Base-by-base conservation (phyloP, 2,113 vertebrate species). In the Coracopsis vasa region DNA sequence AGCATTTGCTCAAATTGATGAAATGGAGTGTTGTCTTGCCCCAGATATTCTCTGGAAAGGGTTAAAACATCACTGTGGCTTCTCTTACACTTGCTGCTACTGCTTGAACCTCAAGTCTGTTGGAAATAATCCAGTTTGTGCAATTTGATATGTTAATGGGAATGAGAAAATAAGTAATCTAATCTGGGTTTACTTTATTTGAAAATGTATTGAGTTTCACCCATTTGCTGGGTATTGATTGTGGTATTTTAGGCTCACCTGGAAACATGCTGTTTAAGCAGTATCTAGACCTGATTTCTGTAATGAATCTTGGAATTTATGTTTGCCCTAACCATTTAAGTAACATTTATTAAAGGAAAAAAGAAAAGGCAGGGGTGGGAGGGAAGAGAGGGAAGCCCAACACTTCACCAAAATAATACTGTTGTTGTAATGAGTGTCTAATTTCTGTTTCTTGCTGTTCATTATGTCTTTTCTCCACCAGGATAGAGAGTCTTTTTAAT, bases 391-490 rank as follows among this genome's bases (percentile, higher is more conserved):
- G n/a, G 51, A 48, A 58, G 21, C 53, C 39, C 45, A 13, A 4
- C 4, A 27, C 28, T 88, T 90, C 53, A 73, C 53, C 41, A 56
- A 80, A 94, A 80, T 35, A 33, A 33, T 44, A 37, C 25, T 23
- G 39, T 75, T 74, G 39, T 70, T 91, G 31, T 60, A 53, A 50
- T 23, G 41, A 53, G n/a, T 33, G 7, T 84, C 64, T 58, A 7
- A 78, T 88, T 92, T 67, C 48, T 91, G 0, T 42, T 80, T 80
- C 81, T 92, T 80, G 37, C 35, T 89, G 16, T 71, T 86, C 28
- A 28, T 88, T 45, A 19, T 66, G 35, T 58, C 72, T 96, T 74
- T 86, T 83, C n/a, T 70, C 7, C 45, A 42, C n/a, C 64, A 91
- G 42, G 81, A 78, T 66, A 80, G 80, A 84, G 29, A 17, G 25